Conservation (phyloP, 2,888 invertebrate genomes). For the Drosophila pegasa region DNA sequence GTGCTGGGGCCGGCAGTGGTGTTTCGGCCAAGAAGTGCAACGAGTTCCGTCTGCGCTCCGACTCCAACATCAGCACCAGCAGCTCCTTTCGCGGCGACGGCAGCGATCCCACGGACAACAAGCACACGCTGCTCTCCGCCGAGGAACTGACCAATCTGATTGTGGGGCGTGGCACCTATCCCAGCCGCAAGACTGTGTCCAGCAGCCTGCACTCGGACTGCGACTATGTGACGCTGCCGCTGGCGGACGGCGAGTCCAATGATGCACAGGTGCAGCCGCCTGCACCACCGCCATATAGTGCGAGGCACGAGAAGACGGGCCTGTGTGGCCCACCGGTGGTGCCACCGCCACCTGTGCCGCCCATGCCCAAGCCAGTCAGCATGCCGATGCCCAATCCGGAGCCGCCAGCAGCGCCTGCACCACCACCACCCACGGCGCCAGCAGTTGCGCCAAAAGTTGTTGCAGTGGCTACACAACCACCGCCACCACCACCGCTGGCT, state of each 20-base stretch:
- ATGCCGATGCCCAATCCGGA: conserved; percentile 39
- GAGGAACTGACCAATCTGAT: conserved; percentile 93
- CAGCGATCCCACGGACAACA: conserved; percentile 93
- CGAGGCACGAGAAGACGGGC: conserved; percentile 87
- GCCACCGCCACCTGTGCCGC: conserved; percentile 45
- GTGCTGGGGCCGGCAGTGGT: conserved; percentile 81
- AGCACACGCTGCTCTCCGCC: conserved; percentile 91
- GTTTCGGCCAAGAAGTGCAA: conserved; percentile 66
- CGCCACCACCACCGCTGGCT: conserved; percentile 33
- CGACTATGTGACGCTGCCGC: conserved; percentile 92
- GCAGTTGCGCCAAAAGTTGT: conserved; percentile 24
- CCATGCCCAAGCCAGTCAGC: conserved; percentile 41
- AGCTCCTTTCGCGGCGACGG: conserved; percentile 94
- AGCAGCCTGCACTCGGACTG: conserved; percentile 95
- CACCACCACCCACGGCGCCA: conserved; percentile 27
- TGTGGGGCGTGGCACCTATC: conserved; percentile 92
- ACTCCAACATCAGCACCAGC: conserved; percentile 92
- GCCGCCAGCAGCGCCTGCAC: conserved; percentile 30
- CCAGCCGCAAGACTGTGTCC: conserved; percentile 91
- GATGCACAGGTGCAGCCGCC: conserved; percentile 86
- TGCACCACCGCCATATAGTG: conserved; percentile 90
- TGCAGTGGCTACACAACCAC: conserved; percentile 13
- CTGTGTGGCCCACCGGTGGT: conserved; percentile 81
- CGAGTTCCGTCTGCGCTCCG: conserved; percentile 89
- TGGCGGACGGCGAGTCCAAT: conserved; percentile 85